A percentile compares a stretch with the other conserved stretches of the same genome.
Conservation (phyloP, 1,140 invertebrate genomes). For the Zaprionus lachaisei region DNA sequence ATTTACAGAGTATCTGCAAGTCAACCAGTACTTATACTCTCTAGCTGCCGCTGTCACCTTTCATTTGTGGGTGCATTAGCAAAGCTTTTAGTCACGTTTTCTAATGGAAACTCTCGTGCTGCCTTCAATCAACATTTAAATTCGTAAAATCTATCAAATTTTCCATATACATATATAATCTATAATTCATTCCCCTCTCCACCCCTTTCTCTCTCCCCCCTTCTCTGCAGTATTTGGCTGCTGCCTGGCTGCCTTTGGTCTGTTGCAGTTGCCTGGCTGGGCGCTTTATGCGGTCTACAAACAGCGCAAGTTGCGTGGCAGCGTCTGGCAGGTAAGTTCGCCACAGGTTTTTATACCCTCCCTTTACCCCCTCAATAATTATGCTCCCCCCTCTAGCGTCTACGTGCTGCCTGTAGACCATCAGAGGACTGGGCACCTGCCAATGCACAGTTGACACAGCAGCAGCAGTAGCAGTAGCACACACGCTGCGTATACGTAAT, state of each 20-base stretch:
- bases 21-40: not conserved
- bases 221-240: slow-evolving; percentile 77
- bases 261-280: slow-evolving; percentile 85
- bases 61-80: not conserved
- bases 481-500: slow-evolving; percentile 67
- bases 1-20: slow-evolving; percentile 1
- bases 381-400: slow-evolving; percentile 38
- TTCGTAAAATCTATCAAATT: not conserved
- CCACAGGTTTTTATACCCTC: no score
- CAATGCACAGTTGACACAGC: slow-evolving; percentile 48
- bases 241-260: slow-evolving; percentile 85
- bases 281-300: slow-evolving; percentile 68
- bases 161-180: not conserved
- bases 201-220: not conserved
- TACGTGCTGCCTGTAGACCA: slow-evolving; percentile 58
- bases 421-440: slow-evolving; percentile 62
- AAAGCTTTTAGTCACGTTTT: slow-evolving; percentile 15
- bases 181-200: not conserved
- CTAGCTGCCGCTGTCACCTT: not conserved
- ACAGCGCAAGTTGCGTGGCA: slow-evolving; percentile 32
- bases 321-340: slow-evolving; percentile 50
- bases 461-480: not conserved
- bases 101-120: not conserved
- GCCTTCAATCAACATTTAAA: slow-evolving; percentile 8
- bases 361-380: not conserved